Percentiles rank a stretch among this genome's conserved stretches.
Evolutionary conservation across 1,140 invertebrate species (phyloP).

Genomic region (Papilio xuthus): DNA sequence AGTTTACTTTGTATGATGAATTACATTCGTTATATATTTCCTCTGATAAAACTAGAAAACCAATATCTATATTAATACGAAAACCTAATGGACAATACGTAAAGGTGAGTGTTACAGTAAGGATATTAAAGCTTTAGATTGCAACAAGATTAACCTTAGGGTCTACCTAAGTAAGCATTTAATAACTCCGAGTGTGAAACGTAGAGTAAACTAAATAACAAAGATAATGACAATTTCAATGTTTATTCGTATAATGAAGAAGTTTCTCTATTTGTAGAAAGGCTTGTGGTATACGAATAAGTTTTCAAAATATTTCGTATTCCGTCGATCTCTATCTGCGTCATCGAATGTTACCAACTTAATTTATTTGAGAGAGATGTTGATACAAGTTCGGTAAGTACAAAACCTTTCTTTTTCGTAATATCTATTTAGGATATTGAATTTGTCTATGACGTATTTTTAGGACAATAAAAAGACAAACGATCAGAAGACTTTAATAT

Average conservation of each 20-base stretch:
- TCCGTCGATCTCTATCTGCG: conserved; percentile 53
- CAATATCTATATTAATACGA: conserved; percentile 52
- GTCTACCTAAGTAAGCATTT: not conserved
- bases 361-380: conserved; percentile 56
- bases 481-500: no score
- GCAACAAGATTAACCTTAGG: not conserved
- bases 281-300: conserved; percentile 55
- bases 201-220: no score
- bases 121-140: not conserved
- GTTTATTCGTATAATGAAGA: not conserved
- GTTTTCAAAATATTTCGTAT: conserved; percentile 62
- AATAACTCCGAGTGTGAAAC: not conserved
- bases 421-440: not conserved
- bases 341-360: conserved; percentile 54
- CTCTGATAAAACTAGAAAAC: conserved; percentile 44
- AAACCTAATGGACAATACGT: conserved; percentile 57
- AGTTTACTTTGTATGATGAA: conserved; percentile 42
- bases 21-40: conserved; percentile 55
- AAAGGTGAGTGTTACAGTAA: conserved; percentile 49
- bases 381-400: conserved; percentile 55
- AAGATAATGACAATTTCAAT: not conserved
- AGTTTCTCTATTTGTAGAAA: conserved; percentile 55
- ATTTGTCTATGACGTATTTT: no score
- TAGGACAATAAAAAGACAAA: no score
- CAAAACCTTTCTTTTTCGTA: not conserved